Evolutionary conservation across 64 coral and sea anemone genomes (phyloP).

Genomic region (Dendrophyllia cribrosa): DNA sequence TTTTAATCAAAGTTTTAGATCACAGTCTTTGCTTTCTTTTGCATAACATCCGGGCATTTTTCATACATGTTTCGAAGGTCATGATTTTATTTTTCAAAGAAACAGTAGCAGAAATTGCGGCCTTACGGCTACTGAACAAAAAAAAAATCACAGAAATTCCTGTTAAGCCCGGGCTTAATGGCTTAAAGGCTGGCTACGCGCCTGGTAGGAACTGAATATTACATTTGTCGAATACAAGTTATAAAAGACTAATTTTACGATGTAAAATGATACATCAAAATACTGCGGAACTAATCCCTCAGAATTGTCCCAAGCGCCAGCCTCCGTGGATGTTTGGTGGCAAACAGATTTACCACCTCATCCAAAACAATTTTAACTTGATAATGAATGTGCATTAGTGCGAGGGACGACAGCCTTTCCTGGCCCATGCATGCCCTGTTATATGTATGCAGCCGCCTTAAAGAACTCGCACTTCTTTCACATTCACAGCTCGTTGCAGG

Average conservation of each 20-base stretch:
- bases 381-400: slow-evolving; percentile 47
- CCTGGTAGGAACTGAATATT: too few relatives aligned
- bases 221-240: too few relatives aligned
- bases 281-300: slow-evolving; percentile 43
- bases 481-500: slow-evolving; percentile 73
- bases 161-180: too few relatives aligned
- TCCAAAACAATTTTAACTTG: slow-evolving; percentile 29
- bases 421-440: slow-evolving; percentile 65
- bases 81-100: too few relatives aligned
- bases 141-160: too few relatives aligned
- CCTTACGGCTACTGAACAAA: too few relatives aligned
- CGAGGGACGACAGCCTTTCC: slow-evolving; percentile 53
- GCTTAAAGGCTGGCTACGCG: too few relatives aligned
- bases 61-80: too few relatives aligned
- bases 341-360: slow-evolving; percentile 61
- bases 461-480: slow-evolving; percentile 56
- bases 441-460: slow-evolving; percentile 64
- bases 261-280: slow-evolving; percentile 11
- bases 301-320: slow-evolving; percentile 29
- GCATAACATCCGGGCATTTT: too few relatives aligned
- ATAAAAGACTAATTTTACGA: slow-evolving; percentile 20
- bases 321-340: slow-evolving; percentile 53
- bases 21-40: too few relatives aligned
- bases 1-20: too few relatives aligned
- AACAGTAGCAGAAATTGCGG: too few relatives aligned